These are phyloP conservation scores for Rhagonycha lutea DNA, from an alignment of 2,888 invertebrate species.

Conservation along the genomic window DNA sequence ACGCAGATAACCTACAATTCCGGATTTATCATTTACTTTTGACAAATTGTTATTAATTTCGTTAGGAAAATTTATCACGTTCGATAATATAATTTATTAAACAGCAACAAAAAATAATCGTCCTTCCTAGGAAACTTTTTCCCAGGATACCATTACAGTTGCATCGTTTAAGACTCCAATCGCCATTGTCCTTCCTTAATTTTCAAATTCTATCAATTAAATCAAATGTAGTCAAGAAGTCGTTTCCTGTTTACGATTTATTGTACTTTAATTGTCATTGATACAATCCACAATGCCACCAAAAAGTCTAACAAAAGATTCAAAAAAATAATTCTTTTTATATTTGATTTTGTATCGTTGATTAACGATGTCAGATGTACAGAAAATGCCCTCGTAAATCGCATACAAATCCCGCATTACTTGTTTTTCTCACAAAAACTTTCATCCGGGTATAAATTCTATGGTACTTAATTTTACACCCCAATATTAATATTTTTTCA, in stretches of 20 bases:
- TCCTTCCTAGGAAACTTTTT: background rate
- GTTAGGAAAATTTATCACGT: slow-evolving; percentile 17
- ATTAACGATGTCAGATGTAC: slow-evolving; percentile 41
- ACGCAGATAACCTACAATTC: slow-evolving; percentile 47
- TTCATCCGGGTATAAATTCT: slow-evolving; percentile 38
- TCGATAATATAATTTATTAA: background rate
- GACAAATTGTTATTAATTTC: slow-evolving; percentile 40
- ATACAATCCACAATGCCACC: slow-evolving; percentile 31
- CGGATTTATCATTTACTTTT: slow-evolving; percentile 47
- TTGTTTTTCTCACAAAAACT: slow-evolving; percentile 44
- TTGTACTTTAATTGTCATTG: slow-evolving; percentile 42
- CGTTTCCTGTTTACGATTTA: slow-evolving; percentile 43
- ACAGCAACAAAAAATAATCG: background rate
- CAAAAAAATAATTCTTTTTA: slow-evolving; percentile 35
- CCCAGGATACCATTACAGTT: background rate
- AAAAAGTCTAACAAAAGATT: slow-evolving; percentile 29
- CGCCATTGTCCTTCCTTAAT: background rate
- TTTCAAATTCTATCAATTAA: slow-evolving; percentile 15
- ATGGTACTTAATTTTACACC: slow-evolving; percentile 38
- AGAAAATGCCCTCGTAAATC: slow-evolving; percentile 47
- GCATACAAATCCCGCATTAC: slow-evolving; percentile 41
- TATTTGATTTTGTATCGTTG: slow-evolving; percentile 36
- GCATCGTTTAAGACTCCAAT: background rate
- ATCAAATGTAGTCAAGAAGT: slow-evolving; percentile 35
- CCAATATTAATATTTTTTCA: slow-evolving; percentile 30